Conservation (phyloP, 2,113 vertebrate genomes). For the Anolis sagrei region DNA sequence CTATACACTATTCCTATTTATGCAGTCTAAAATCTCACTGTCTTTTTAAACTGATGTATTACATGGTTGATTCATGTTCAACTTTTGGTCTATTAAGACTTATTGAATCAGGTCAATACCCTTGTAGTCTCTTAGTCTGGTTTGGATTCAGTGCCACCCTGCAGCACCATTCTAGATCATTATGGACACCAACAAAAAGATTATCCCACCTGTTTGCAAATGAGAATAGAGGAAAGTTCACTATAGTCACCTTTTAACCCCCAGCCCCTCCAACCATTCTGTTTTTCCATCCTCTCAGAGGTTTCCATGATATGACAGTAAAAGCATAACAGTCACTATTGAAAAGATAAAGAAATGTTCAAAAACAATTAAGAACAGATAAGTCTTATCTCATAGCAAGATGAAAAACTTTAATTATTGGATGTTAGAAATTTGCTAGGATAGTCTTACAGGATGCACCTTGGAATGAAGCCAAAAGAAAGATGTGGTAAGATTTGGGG, state of each 20-base stretch:
- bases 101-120: no score
- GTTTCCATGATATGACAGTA: conserved; percentile 7
- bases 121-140: no score
- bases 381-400: conserved; percentile 16
- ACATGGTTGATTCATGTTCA: no score
- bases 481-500: neutral
- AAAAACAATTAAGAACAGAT: conserved; percentile 8
- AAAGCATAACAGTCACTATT: conserved; percentile 11
- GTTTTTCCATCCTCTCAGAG: neutral
- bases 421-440: conserved; percentile 7
- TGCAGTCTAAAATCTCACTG: no score
- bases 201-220: neutral
- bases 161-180: neutral
- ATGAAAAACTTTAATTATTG: conserved; percentile 24
- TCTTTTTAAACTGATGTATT: no score
- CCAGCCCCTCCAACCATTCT: neutral
- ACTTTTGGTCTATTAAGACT: no score
- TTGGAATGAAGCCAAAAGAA: conserved; percentile 6
- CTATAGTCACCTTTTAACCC: neutral
- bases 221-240: neutral
- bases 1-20: no score
- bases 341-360: conserved; percentile 12
- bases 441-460: neutral
- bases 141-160: no score
- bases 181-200: neutral